phyloP scores from a whole-genome alignment of 30 jellyfish, hydroid and myxozoan genomes.

The Catostylus mosaicus region DNA sequence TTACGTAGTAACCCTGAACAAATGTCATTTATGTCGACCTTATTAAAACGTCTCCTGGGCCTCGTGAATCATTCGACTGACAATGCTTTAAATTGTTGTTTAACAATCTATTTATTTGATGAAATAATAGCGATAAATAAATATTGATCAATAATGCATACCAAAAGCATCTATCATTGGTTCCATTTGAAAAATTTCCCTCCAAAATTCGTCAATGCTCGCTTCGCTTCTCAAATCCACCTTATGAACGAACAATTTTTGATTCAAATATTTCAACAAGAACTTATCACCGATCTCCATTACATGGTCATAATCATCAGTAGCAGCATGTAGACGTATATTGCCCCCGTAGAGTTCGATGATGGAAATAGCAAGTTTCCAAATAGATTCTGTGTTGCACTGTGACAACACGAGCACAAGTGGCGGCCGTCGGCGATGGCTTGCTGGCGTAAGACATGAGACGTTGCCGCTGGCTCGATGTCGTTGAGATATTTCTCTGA shows the following conservation, averaged over 20 bases:
- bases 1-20: too few species aligned
- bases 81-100: too few species aligned
- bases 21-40: too few species aligned
- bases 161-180: slow-evolving; percentile 31
- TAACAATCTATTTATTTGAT: too few species aligned
- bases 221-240: slow-evolving; percentile 30
- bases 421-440: slow-evolving; percentile 2
- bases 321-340: slow-evolving; percentile 60
- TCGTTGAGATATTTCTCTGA: slow-evolving; percentile 1
- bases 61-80: too few species aligned
- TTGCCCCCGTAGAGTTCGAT: slow-evolving; percentile 7
- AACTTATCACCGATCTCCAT: slow-evolving; percentile 50
- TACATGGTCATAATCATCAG: slow-evolving; percentile 43
- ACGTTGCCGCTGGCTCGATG: slow-evolving; percentile 1
- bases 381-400: slow-evolving; percentile 22
- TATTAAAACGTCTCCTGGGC: too few species aligned
- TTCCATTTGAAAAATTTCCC: slow-evolving; percentile 35
- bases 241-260: slow-evolving; percentile 40
- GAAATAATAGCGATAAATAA: too few species aligned
- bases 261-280: slow-evolving; percentile 40
- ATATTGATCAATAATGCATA: slow-evolving; percentile 3
- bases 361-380: slow-evolving; percentile 16
- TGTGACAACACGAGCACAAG: slow-evolving; percentile 40
- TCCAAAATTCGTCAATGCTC: slow-evolving; percentile 28
- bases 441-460: slow-evolving; percentile 19